Conservation (phyloP, 2,113 vertebrate species). For the Oryzias javanicus region DNA sequence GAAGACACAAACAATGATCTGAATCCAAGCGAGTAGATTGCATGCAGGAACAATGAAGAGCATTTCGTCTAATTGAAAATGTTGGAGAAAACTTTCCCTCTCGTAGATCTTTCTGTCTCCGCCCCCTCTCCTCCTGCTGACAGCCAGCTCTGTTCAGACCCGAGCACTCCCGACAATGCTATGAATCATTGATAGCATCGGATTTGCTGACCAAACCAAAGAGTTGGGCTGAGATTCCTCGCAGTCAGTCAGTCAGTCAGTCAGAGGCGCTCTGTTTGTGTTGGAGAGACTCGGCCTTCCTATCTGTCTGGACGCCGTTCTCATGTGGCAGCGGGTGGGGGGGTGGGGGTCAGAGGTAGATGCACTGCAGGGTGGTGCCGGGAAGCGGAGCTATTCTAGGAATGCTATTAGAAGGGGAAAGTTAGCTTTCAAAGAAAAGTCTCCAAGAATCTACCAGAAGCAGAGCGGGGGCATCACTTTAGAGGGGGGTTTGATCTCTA, state of each 20-base stretch:
- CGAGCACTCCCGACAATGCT: conserved; percentile 56
- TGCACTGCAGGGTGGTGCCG: conserved; percentile 39
- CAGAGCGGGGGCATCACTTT: no score
- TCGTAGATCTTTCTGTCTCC: conserved; percentile 33
- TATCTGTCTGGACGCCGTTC: conserved; percentile 41
- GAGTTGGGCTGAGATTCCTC: conserved; percentile 32
- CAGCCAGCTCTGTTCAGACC: conserved; percentile 40
- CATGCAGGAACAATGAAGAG: no score
- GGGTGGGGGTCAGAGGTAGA: conserved; percentile 8
- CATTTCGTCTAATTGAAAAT: neutral
- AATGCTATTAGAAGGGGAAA: conserved; percentile 55
- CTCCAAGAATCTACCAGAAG: no score
- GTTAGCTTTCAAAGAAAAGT: conserved; percentile 5
- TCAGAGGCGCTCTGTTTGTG: conserved; percentile 28
- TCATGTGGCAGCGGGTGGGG: conserved; percentile 22
- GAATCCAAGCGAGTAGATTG: no score
- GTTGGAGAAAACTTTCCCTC: conserved; percentile 20
- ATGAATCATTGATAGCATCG: conserved; percentile 75
- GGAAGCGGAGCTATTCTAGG: conserved; percentile 58
- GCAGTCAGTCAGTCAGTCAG: conserved; percentile 42
- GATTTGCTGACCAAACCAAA: conserved; percentile 67
- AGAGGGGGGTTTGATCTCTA: no score
- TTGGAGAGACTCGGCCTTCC: conserved; percentile 11
- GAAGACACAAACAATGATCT: no score
- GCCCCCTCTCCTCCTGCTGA: conserved; percentile 27